A percentile compares a stretch with the other conserved stretches of the same genome.
phyloP scores from a whole-genome alignment of 2,888 invertebrate genomes.

The Neoitamus cyanurus region DNA sequence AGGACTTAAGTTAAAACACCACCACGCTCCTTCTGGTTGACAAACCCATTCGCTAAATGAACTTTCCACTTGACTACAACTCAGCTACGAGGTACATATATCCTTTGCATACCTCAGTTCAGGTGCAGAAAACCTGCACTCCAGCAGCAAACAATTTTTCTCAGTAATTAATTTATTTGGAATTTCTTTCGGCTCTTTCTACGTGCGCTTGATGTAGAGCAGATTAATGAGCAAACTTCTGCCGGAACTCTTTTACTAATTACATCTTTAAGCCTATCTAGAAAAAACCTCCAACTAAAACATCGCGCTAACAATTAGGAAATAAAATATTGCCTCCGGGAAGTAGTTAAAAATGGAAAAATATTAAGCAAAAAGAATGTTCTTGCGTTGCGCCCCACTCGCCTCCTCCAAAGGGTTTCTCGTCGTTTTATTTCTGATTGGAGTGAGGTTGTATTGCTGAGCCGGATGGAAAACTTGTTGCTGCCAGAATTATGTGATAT shows the following conservation, averaged over 20 bases:
- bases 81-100: background rate
- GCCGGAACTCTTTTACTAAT: slow-evolving; percentile 11
- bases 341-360: background rate
- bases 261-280: background rate
- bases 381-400: background rate
- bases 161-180: slow-evolving; percentile 2
- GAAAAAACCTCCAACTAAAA: slow-evolving; percentile 3
- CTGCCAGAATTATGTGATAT: too few relatives aligned
- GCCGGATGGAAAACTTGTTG: background rate
- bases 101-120: background rate
- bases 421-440: background rate
- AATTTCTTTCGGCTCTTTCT: background rate
- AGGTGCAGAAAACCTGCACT: background rate
- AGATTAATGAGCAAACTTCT: slow-evolving; percentile 16
- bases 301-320: background rate
- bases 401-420: background rate
- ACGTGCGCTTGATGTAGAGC: background rate
- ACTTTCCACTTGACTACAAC: slow-evolving; percentile 1
- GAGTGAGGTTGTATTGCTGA: background rate
- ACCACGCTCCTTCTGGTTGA: background rate
- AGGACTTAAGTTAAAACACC: background rate
- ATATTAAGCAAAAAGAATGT: background rate
- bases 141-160: background rate
- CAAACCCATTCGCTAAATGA: slow-evolving; percentile 22
- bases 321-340: background rate